Percentiles rank a stretch among this genome's conserved stretches.
Evolutionary conservation across 2,113 vertebrate genomes (phyloP).

Genomic region (Parus major): DNA sequence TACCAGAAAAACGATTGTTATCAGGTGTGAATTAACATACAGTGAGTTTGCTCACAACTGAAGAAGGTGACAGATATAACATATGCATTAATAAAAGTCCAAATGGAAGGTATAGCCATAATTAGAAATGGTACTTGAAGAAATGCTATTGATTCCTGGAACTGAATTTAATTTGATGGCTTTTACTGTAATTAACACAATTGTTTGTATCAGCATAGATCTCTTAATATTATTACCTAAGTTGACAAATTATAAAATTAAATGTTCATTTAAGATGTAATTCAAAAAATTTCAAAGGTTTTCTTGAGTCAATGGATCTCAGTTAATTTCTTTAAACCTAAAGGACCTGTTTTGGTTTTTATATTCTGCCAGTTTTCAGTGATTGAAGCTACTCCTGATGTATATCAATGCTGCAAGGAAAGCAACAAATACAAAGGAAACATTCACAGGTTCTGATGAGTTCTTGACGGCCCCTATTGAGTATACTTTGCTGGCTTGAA

Average conservation of each 20-base stretch:
- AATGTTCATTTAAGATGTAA: constrained; percentile 68
- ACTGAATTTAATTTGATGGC: constrained; percentile 75
- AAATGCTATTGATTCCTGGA: constrained; percentile 75
- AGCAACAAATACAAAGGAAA: not conserved
- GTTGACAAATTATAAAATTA: constrained; percentile 77
- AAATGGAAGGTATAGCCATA: constrained; percentile 55
- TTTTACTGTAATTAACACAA: constrained; percentile 77
- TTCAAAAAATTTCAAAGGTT: constrained; percentile 63
- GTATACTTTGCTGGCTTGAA: constrained; percentile 39
- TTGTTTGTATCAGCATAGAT: constrained; percentile 62
- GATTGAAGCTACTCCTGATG: not conserved
- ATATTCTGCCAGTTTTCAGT: not conserved
- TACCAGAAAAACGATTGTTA: constrained; percentile 64
- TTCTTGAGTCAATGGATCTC: constrained; percentile 60
- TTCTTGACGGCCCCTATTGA: constrained; percentile 7
- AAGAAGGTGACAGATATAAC: constrained; percentile 73
- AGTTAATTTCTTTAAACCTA: constrained; percentile 43
- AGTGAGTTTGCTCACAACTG: constrained; percentile 43
- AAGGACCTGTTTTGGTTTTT: not conserved
- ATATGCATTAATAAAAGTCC: constrained; percentile 71
- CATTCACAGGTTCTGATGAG: constrained; percentile 25
- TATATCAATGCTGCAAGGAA: not conserved
- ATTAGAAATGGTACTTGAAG: constrained; percentile 67
- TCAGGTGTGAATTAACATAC: constrained; percentile 81
- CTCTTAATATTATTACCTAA: constrained; percentile 72